Evolutionary conservation across 2,888 invertebrate genomes (phyloP), one percentile per base, ranked within the genome.

Genomic region (Gortyna flavago): DNA sequence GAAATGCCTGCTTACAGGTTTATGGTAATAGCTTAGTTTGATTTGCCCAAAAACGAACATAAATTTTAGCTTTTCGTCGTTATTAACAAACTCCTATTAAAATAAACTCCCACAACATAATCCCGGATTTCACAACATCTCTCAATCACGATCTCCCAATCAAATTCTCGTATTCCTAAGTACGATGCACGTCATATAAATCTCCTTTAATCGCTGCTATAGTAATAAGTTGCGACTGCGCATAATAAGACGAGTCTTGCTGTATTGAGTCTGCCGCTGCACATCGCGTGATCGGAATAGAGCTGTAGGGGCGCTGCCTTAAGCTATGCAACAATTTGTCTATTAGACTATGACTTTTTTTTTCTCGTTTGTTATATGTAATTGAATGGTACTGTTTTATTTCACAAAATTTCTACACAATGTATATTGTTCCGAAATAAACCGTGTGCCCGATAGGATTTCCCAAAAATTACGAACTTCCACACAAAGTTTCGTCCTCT

Each of bases 181-280:
- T 67, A 64, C 61, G 18, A 38, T 41, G 11, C 44, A 69, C 85
- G 71, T 61, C 73, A 77, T 72, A 64, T 77, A 77, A 83, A 83
- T 83, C 68, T 87, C 77, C 75, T 70, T 74, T 83, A 83, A 87
- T 79, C 83, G 71, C 72, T 69, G 79, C 81, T 54, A 57, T 65
- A 82, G 79, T 82, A 89, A 82, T 82, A 84, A 70, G 81, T 85
- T 78, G 73, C 69, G 76, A 65, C 72, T 74, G 72, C 77, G 80
- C 84, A 83, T 89, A 89, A 87, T 86, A 82, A 87, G 85, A 85
- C 75, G 84, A 65, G 84, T 80, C 83, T 80, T 65, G 75, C 48
- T 81, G 77, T 84, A 86, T 87, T 80, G 87, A 85, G 87, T 80
- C 81, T 79, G 67, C 72, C 72, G 79, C 81, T 64, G 51, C 66